Evolutionary conservation across 1,140 invertebrate species (phyloP).

Genomic region (Polypedilum pembai): DNA sequence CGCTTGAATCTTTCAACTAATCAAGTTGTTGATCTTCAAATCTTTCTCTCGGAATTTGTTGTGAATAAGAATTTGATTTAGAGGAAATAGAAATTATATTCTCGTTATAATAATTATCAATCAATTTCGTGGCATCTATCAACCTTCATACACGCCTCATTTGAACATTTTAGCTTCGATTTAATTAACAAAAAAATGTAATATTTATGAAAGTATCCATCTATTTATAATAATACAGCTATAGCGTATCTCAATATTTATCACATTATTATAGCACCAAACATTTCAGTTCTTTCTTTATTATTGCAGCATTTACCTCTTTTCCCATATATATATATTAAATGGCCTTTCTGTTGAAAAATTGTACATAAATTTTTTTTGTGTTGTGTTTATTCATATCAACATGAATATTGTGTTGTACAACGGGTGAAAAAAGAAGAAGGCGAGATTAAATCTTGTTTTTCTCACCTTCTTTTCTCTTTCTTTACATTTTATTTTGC

Average conservation of each 20-base stretch:
- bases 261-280: conserved; percentile 4
- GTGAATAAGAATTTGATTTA: neutral
- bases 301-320: neutral
- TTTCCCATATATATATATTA: conserved; percentile 6
- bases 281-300: neutral
- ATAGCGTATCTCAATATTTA: neutral
- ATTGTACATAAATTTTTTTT: conserved; percentile 7
- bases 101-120: conserved; percentile 19
- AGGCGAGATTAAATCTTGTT: conserved; percentile 22
- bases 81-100: conserved; percentile 19
- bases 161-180: neutral
- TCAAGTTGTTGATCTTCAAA: neutral
- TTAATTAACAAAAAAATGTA: neutral
- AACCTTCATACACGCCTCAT: neutral
- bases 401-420: conserved; percentile 14
- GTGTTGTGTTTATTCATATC: conserved; percentile 18
- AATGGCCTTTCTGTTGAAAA: neutral
- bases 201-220: neutral
- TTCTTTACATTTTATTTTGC: neutral
- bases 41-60: neutral
- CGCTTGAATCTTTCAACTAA: too few species aligned
- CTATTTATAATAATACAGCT: too few species aligned
- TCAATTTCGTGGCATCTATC: conserved; percentile 11
- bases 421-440: neutral
- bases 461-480: conserved; percentile 14